Percentiles rank a stretch among this genome's conserved stretches.
Evolutionary conservation across 1,140 invertebrate genomes (phyloP).

Genomic region (Drosophila takahashii): DNA sequence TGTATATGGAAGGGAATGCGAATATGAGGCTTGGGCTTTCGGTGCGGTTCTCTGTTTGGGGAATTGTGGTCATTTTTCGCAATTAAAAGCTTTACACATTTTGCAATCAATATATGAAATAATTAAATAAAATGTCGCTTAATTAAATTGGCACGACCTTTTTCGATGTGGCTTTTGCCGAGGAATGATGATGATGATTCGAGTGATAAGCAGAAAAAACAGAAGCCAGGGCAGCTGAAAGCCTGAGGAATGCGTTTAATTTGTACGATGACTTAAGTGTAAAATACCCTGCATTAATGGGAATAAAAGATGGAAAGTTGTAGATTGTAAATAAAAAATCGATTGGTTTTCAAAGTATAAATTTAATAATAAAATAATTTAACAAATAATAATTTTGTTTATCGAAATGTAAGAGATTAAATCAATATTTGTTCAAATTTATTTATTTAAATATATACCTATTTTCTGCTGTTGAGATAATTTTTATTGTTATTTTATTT

Average conservation of each 20-base stretch:
- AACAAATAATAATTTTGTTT: no score
- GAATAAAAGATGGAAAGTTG: background rate
- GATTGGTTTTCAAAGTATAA: no score
- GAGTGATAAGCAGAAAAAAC: conserved; percentile 62
- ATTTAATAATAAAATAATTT: no score
- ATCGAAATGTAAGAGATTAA: no score
- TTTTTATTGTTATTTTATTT: no score
- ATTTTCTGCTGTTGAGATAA: no score
- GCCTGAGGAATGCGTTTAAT: conserved; percentile 70
- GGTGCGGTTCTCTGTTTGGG: conserved; percentile 4
- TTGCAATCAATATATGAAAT: conserved; percentile 74
- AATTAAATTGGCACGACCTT: conserved; percentile 80
- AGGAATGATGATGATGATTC: conserved; percentile 56
- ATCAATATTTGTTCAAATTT: no score
- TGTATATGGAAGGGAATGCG: conserved; percentile 5
- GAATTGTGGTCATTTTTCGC: conserved; percentile 51
- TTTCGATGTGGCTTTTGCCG: conserved; percentile 41
- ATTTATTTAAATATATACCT: no score
- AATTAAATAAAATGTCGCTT: conserved; percentile 79
- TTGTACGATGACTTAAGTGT: conserved; percentile 59
- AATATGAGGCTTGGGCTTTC: background rate
- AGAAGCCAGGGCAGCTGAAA: conserved; percentile 34
- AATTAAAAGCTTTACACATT: conserved; percentile 79
- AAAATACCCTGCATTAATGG: conserved; percentile 28
- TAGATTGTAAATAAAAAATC: no score